Percentiles rank a stretch among this genome's conserved stretches.
phyloP scores from a whole-genome alignment of 2,113 vertebrate genomes.

The Spea multiplicata region DNA sequence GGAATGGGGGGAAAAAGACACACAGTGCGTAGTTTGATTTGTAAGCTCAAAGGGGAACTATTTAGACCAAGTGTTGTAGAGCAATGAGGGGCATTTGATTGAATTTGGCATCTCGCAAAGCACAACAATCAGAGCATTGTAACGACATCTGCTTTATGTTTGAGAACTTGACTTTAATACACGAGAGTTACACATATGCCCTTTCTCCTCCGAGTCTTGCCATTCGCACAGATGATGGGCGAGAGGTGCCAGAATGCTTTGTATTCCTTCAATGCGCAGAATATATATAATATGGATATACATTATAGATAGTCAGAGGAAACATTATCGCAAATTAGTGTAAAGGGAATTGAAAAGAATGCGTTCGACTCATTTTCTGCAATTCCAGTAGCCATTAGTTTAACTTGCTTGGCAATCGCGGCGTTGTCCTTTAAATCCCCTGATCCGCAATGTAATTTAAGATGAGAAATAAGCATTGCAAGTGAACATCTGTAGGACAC shows the following conservation, averaged over 20 bases:
- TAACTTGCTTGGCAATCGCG: slow-evolving; percentile 10
- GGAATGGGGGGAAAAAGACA: not conserved
- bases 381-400: slow-evolving; percentile 19
- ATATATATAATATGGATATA: not conserved
- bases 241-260: slow-evolving; percentile 14
- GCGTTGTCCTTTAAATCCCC: slow-evolving; percentile 16
- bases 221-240: slow-evolving; percentile 6
- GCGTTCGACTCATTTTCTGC: not conserved
- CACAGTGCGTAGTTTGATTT: not conserved
- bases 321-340: slow-evolving; percentile 7
- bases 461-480: slow-evolving; percentile 9
- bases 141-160: slow-evolving; percentile 24
- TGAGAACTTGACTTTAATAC: slow-evolving; percentile 10
- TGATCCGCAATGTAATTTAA: not conserved
- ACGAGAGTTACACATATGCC: slow-evolving; percentile 15
- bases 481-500: slow-evolving; percentile 32
- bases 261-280: slow-evolving; percentile 11
- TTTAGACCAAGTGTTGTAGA: not conserved
- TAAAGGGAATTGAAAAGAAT: not conserved
- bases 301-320: slow-evolving; percentile 5
- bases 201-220: not conserved
- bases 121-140: slow-evolving; percentile 20
- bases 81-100: slow-evolving; percentile 5
- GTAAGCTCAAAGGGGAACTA: not conserved
- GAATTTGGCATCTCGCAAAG: slow-evolving; percentile 8